Evolutionary conservation across 30 jellyfish, hydroid and myxozoan species (phyloP), one percentile per base, ranked within the genome.

Genomic region (Pelagia noctiluca): DNA sequence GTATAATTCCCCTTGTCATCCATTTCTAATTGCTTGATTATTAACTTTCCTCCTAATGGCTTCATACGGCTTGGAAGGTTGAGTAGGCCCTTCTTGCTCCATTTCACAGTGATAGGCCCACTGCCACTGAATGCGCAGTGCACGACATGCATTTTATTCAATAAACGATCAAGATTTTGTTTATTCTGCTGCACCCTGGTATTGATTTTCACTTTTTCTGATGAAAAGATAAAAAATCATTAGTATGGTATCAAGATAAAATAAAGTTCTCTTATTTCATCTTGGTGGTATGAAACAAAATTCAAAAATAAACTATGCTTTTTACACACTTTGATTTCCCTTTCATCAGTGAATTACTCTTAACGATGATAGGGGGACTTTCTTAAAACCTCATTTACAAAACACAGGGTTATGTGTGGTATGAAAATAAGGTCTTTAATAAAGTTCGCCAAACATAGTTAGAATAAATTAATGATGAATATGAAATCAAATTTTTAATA

Each of bases 21-120:
- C 19, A 64, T 47, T 50, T 73, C 80, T 53, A 88, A 22, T n/a
- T 88, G 77, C 1, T 71, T 35, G 3, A 94, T 94, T 33, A 70
- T 48, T 36, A 94, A 62, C 21, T 90, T 38, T 31, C 64, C 70
- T 21, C 89, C 93, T 24, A 10, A 50, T 3, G 84, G 65, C 57
- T 53, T 76, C 98, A 93, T 93, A 35, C 92, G 72, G 54, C 73
- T 73, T 2, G 96, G 96, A 49, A 93, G 87, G 4, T 62, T 21
- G 50, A 83, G 53, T 19, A 65, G 81, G 8, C 92, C 90, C 7
- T 50, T 69, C 74, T 84, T 91, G 5, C 77, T 81, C 99, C 99
- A 94, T 36, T 76, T 37, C 16, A 82, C 85, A 19, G 67, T 71
- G 46, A 75, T 37, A 8, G 62, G 71, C 5, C 96, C 97, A 79